phyloP scores from a whole-genome alignment of 1,140 invertebrate genomes.

The Halyomorpha halys region DNA sequence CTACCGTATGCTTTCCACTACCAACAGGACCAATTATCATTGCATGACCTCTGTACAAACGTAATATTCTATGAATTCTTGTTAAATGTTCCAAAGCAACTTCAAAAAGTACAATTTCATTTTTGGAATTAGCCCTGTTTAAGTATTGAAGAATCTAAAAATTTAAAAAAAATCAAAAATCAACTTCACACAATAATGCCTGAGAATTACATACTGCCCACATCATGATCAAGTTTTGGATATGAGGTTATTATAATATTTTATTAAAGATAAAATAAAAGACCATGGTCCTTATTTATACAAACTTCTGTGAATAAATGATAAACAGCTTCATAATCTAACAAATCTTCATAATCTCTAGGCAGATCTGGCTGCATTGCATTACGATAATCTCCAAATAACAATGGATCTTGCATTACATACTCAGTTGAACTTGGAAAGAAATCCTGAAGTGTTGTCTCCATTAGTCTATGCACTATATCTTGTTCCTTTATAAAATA shows the following conservation, averaged over 20 bases:
- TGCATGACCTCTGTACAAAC: conserved; percentile 73
- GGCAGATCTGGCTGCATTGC: conserved; percentile 64
- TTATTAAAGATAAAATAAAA: neutral
- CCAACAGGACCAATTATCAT: conserved; percentile 77
- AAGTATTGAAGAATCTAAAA: conserved; percentile 72
- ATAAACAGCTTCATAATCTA: conserved; percentile 77
- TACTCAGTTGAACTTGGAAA: conserved; percentile 51
- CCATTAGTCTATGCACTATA: conserved; percentile 41
- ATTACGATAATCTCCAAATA: conserved; percentile 82
- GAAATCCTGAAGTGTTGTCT: conserved; percentile 38
- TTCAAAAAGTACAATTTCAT: conserved; percentile 72
- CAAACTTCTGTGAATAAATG: conserved; percentile 71
- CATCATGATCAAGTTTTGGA: neutral
- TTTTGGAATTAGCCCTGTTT: conserved; percentile 55
- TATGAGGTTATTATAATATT: neutral
- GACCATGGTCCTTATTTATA: neutral
- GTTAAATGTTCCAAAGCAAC: conserved; percentile 82
- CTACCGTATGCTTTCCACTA: conserved; percentile 67
- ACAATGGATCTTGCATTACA: conserved; percentile 62
- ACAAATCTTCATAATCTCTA: conserved; percentile 74
- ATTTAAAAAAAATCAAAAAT: conserved; percentile 25
- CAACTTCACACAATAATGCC: conserved; percentile 10
- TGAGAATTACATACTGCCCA: too few species aligned
- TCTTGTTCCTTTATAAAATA: conserved; percentile 38
- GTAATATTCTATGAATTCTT: conserved; percentile 65